Base-by-base conservation (phyloP, 2,888 invertebrate species). In the Kryphioiulus occultus region DNA sequence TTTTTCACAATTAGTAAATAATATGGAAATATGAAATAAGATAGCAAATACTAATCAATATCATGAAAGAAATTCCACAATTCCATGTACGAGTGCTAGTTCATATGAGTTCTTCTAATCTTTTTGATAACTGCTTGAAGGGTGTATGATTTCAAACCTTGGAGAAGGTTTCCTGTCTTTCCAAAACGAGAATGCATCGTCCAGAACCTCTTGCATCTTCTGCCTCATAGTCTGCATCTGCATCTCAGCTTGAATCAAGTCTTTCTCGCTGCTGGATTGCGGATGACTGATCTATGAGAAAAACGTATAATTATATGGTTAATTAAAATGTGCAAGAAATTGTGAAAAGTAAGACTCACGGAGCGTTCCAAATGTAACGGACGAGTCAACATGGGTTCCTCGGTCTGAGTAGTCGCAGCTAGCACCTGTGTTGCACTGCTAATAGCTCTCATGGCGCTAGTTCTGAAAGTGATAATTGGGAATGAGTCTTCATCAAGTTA, bases 161-260 rank as follows among this genome's bases (percentile, higher is more conserved):
- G 87, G 87, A 0, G 87, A 87, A 22, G 39, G 32, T 83, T 83
- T 83, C 39, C 30, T 87, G 22, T 87, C 82, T 39, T 82, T 87
- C 44, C 44, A 87, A 39, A 82, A 35, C 7, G 68, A 35, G n/a
- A 87, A 68, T n/a, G 87, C 87, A 22, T 82, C 82, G 26, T 87
- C 87, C 35, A 87, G 17, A 15, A 87, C 35, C 82, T 87, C 87
- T 82, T 87, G 87, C 87, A 87, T 87, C 39, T 82, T 87, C 39
- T 78, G 30, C 83, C 42, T 32, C 39, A 82, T 35, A 22, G 12
- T 87, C 12, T 68, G 78, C 87, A 47, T 53, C 82, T 87, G 87
- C 12, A 87, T 22, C 35, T 87, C 87, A 32, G 68, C 39, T n/a
- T 59, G 22, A 35, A 87, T 35, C 19, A 87, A 32, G 68, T 87